Conservation (phyloP, 2,888 invertebrate genomes). For the Limnephilus auricula region DNA sequence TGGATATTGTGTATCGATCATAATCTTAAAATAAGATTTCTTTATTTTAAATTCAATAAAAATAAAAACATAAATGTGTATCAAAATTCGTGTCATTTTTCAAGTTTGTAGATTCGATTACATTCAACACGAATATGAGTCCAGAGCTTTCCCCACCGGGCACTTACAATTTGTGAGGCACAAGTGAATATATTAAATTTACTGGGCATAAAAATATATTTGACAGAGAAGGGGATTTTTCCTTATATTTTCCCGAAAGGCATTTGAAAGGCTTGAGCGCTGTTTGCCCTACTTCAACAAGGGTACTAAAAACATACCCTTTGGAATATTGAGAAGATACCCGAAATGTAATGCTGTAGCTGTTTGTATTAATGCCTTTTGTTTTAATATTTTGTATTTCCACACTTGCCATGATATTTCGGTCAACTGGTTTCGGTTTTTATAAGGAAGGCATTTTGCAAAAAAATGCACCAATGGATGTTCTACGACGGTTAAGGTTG, state of each 20-base stretch:
- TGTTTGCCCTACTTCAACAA: conserved; percentile 2
- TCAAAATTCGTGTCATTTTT: not conserved
- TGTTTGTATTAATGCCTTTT: conserved; percentile 12
- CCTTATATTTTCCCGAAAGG: not conserved
- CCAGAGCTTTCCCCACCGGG: not conserved
- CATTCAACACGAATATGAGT: not conserved
- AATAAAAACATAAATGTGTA: too few relatives aligned
- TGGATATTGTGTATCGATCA: not conserved
- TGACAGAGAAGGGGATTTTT: not conserved
- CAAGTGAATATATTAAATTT: not conserved
- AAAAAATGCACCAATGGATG: not conserved
- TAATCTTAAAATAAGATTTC: too few relatives aligned
- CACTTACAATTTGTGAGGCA: not conserved
- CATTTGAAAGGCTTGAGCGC: not conserved
- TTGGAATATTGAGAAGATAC: conserved; percentile 9
- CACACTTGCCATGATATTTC: not conserved
- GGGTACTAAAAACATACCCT: not conserved
- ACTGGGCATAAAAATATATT: not conserved
- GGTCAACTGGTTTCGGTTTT: not conserved
- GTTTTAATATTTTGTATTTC: not conserved
- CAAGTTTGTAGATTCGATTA: not conserved
- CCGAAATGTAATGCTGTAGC: not conserved
- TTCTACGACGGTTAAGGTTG: not conserved
- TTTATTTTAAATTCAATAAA: too few relatives aligned
- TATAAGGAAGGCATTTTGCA: not conserved